A percentile compares a stretch with the other conserved stretches of the same genome.
Conservation (phyloP, 2,113 vertebrate genomes). For the Entelurus aequoreus region DNA sequence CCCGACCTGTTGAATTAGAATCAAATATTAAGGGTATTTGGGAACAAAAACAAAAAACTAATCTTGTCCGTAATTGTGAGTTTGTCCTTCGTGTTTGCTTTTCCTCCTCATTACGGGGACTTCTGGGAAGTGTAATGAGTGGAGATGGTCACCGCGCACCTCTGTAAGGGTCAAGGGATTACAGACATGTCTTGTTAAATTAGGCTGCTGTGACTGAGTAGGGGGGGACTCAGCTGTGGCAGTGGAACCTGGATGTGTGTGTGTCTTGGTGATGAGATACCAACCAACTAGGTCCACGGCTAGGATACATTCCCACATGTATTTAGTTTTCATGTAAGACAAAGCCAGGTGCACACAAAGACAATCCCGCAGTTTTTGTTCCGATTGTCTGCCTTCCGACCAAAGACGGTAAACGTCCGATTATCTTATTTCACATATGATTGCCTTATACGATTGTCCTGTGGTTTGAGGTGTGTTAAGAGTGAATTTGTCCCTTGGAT, state of each 20-base stretch:
- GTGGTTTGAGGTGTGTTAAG: too few relatives aligned
- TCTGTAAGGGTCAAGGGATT: conserved; percentile 57
- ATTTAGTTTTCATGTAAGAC: not conserved
- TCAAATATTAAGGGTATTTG: not conserved
- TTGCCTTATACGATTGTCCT: too few relatives aligned
- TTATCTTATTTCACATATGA: too few relatives aligned
- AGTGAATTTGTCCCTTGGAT: too few relatives aligned
- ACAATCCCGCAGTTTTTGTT: too few relatives aligned
- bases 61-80: conserved; percentile 11
- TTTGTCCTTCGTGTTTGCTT: conserved; percentile 25
- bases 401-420: too few relatives aligned
- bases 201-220: conserved; percentile 56
- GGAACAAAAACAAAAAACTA: not conserved
- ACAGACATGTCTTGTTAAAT: conserved; percentile 64
- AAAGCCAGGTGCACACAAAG: too few relatives aligned
- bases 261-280: conserved; percentile 45
- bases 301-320: conserved; percentile 5
- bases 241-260: conserved; percentile 35
- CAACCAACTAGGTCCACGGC: conserved; percentile 23
- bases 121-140: conserved; percentile 47
- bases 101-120: conserved; percentile 38
- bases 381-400: too few relatives aligned
- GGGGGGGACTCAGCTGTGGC: conserved; percentile 59
- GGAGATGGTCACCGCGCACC: conserved; percentile 41
- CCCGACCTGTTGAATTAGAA: too few relatives aligned